Percentiles rank a stretch among this genome's conserved stretches.
Conservation (phyloP, 2,888 invertebrate species). For the Choristoneura rosaceana region DNA sequence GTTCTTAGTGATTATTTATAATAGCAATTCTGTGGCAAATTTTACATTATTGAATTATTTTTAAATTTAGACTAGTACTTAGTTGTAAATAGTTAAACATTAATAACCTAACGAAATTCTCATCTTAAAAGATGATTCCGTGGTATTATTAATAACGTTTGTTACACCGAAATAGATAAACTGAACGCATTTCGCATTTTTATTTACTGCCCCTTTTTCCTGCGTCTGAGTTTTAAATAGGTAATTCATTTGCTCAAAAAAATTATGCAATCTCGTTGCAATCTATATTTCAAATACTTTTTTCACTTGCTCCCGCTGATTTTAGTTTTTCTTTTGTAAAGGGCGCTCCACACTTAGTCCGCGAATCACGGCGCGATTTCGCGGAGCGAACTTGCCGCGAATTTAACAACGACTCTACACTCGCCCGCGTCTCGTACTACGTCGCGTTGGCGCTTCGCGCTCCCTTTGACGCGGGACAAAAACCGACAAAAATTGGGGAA, state of each 20-base stretch:
- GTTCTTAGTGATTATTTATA: conserved; percentile 36
- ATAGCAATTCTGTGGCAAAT: conserved; percentile 33
- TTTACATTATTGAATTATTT: conserved; percentile 11
- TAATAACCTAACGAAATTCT: conserved; percentile 61
- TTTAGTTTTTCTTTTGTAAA: no score
- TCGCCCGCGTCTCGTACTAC: no score
- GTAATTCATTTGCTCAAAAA: no score
- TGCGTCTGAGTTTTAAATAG: no score
- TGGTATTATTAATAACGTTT: conserved; percentile 75
- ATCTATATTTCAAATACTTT: background rate
- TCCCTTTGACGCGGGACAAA: no score
- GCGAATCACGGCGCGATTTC: no score
- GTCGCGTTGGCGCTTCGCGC: no score
- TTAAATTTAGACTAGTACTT: conserved; percentile 26
- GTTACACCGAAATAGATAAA: conserved; percentile 84
- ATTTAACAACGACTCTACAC: no score
- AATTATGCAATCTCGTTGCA: background rate
- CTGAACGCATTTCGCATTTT: conserved; percentile 54
- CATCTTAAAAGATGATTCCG: conserved; percentile 73
- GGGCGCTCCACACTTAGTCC: no score
- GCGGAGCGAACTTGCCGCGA: no score
- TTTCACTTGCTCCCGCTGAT: background rate
- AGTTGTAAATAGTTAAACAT: conserved; percentile 61
- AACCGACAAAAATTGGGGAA: no score
- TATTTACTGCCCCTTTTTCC: conserved; percentile 8